Evolutionary conservation across 1,140 invertebrate genomes (phyloP).

Genomic region (Dysdera silvatica): DNA sequence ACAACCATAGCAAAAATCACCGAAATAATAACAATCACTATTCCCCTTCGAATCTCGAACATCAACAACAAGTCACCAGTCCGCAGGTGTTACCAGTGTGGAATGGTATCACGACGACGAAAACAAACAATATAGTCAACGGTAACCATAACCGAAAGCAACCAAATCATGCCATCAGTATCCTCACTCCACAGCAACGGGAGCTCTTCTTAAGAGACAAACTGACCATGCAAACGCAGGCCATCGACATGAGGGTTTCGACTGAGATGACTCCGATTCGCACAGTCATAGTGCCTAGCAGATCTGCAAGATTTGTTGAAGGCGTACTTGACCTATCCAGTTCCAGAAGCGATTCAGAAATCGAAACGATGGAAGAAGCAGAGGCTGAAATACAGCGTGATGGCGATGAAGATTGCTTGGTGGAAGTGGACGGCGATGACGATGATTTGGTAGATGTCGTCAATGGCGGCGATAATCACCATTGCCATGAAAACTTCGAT

Average conservation of each 20-base stretch:
- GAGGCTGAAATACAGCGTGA: too few relatives aligned
- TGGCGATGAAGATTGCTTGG: too few relatives aligned
- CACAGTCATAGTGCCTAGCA: slow-evolving; percentile 10
- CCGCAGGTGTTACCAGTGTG: slow-evolving; percentile 60
- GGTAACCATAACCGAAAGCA: slow-evolving; percentile 27
- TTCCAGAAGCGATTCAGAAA: slow-evolving; percentile 60
- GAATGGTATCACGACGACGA: not conserved
- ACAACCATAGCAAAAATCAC: not conserved
- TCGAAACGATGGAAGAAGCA: slow-evolving; percentile 59
- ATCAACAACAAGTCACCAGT: not conserved
- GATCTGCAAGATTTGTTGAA: slow-evolving; percentile 17
- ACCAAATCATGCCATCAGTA: slow-evolving; percentile 33
- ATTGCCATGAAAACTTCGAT: too few relatives aligned
- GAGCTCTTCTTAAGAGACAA: slow-evolving; percentile 30
- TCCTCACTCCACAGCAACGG: slow-evolving; percentile 32
- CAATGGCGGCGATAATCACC: too few relatives aligned
- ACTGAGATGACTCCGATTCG: slow-evolving; percentile 1
- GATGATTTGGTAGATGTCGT: too few relatives aligned
- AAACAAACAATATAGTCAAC: not conserved
- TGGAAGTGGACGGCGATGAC: too few relatives aligned
- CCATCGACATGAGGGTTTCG: slow-evolving; percentile 34
- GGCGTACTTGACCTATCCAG: slow-evolving; percentile 35
- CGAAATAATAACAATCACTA: not conserved
- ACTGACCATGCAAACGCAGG: slow-evolving; percentile 34
- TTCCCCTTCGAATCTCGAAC: not conserved